Percentiles rank a stretch among this genome's conserved stretches.
Evolutionary conservation across 2,113 vertebrate genomes (phyloP).

Genomic region (Pundamilia nyererei): DNA sequence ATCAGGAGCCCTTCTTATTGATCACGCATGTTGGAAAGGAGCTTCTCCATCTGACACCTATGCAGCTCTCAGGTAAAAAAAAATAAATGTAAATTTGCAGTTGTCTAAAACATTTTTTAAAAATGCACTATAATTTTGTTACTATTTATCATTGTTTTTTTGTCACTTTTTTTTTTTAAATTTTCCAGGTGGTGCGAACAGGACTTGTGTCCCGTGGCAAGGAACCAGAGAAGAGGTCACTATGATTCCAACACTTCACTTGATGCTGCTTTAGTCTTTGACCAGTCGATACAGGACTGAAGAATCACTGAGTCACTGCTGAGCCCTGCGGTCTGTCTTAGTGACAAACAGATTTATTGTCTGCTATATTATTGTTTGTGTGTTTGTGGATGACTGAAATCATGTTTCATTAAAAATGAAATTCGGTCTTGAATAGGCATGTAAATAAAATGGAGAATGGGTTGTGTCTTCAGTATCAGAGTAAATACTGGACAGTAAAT

Average conservation of each 20-base stretch:
- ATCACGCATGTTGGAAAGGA: conserved; percentile 68
- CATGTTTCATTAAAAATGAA: not conserved
- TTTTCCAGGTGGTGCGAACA: conserved; percentile 78
- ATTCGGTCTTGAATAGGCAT: not conserved
- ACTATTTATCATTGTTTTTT: not conserved
- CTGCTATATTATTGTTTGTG: not conserved
- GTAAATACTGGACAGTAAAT: not conserved
- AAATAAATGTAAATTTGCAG: not conserved
- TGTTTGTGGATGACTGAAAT: not conserved
- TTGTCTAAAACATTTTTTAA: not conserved
- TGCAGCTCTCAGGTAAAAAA: conserved; percentile 64
- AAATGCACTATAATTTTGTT: not conserved
- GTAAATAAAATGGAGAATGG: not conserved
- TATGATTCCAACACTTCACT: conserved; percentile 35
- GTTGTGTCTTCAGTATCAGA: not conserved
- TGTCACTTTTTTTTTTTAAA: not conserved
- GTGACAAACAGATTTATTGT: not conserved
- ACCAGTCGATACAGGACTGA: conserved; percentile 11
- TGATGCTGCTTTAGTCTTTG: conserved; percentile 70
- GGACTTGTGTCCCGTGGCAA: conserved; percentile 72
- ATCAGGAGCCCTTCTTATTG: conserved; percentile 76
- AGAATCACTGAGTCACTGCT: not conserved
- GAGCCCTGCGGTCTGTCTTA: not conserved
- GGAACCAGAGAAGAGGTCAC: conserved; percentile 43
- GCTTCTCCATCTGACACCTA: conserved; percentile 60